Percentiles rank a stretch among this genome's conserved stretches.
These are phyloP conservation scores for Apeltes quadracus DNA, from an alignment of 2,113 vertebrate species.

Conservation along the genomic window DNA sequence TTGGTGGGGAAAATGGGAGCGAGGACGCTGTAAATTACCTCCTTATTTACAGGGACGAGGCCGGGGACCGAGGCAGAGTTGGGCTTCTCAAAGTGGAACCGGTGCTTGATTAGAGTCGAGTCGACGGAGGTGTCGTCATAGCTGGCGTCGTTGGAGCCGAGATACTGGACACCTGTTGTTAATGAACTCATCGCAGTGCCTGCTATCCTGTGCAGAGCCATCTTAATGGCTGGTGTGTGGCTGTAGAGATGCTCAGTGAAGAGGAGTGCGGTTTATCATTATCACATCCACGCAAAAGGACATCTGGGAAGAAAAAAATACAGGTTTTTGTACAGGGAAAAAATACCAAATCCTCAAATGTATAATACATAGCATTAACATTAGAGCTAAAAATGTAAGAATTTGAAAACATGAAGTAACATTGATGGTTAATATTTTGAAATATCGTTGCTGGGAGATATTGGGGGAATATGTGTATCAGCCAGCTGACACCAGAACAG, in stretches of 20 bases:
- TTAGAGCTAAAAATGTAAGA: not conserved
- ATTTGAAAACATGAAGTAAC: not conserved
- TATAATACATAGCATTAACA: not conserved
- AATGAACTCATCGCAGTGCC: conserved; percentile 91
- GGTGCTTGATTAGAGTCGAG: conserved; percentile 84
- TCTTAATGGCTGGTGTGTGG: conserved; percentile 87
- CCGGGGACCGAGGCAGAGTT: conserved; percentile 87
- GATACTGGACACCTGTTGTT: conserved; percentile 90
- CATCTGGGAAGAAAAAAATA: conserved; percentile 37
- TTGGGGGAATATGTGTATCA: conserved; percentile 41
- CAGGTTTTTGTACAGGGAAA: not conserved
- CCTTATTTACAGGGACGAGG: conserved; percentile 87
- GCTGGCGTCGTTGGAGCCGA: conserved; percentile 91
- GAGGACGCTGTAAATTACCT: conserved; percentile 79
- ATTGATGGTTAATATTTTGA: not conserved
- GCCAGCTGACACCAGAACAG: conserved; percentile 72
- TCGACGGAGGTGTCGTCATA: conserved; percentile 86
- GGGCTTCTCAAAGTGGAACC: conserved; percentile 88
- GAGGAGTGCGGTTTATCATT: conserved; percentile 11
- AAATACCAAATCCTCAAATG: not conserved
- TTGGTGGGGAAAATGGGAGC: conserved; percentile 86
- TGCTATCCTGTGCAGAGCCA: conserved; percentile 89
- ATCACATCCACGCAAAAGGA: conserved; percentile 24
- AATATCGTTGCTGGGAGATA: conserved; percentile 46
- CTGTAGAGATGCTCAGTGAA: conserved; percentile 71